Base-by-base conservation (phyloP, 2,113 vertebrate genomes). In the Abramis brama region DNA sequence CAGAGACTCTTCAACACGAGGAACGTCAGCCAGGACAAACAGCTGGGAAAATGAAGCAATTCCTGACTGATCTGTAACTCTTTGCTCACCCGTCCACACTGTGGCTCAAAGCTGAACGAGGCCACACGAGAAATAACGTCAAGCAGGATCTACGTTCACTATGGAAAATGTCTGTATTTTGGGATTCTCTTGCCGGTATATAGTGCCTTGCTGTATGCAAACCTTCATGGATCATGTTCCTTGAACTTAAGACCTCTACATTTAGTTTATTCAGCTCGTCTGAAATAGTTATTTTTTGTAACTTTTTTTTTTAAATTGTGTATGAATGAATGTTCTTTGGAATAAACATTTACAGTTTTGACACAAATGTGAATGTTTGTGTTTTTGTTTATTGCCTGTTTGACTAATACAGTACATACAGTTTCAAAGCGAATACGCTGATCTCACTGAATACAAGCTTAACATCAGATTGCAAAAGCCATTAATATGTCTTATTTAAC, bases 251-350 rank as follows among this genome's bases (percentile, higher is more conserved):
- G 33, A 66, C 13, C 66, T 57, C 59, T 64, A 8, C 10, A 33
- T 25, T 43, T 6, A 25, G 52, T 85, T 57, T 64, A 64, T 80
- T 25, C 27, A 25, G 55, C 82, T 83, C 33, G n/a, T 30, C 74
- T 80, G 79, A 87, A 90, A 83, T 23, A 19, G 39, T 83, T 52
- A 68, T 73, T 90, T 90, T 91, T 83, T 88, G 60, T 83, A 80
- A 81, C 70, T 85, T 25, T 64, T 19, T 13, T 39, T 33, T 33
- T 33, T 4, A 43, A 68, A 10, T 78, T 78, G 19, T 70, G 43
- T 43, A 43, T 70, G n/a, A 52, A 82, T 78, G 52, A 87, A 70
- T 83, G 70, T 76, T 59, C 55, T 79, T 90, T 90, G 86, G 45
- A 90, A 88, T 88, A 87, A 89, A 89, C 80, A 80, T 25, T 84